Base-by-base conservation (phyloP, 2,113 vertebrate species). In the Sisor rabdophorus region DNA sequence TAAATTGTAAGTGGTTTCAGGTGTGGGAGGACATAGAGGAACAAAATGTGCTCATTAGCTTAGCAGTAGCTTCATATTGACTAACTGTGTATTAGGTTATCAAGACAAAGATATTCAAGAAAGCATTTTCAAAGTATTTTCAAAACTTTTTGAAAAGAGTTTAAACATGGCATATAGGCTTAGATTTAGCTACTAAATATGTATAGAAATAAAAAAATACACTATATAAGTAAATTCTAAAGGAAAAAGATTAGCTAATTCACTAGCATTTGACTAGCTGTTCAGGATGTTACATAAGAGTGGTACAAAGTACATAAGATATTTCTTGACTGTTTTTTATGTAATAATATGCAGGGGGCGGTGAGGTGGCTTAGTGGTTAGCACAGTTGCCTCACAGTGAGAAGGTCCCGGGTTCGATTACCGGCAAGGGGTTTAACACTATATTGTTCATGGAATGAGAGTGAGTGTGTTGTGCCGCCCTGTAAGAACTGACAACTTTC, bases 1-100 rank as follows among this genome's bases (percentile, higher is more conserved):
- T 44, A 28, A 73, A 60, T 60, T 11, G 36, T 73, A 54, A 72
- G 54, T 47, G 70, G 52, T 72, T 72, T n/a, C 70, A 58, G 32
- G 54, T 72, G 70, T 72, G 36, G 70, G 70, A 72, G 32, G 54
- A 69, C 47, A 19, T 6, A 68, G 40, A 16, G 22, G 64, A 67
- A 65, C 20, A 67, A 47, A 47, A 1, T 16, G 1, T 24, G n/a
- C 64, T 44, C n/a, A 47, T 47, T 65, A 65, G 20, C 24, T 13
- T 26, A 48, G 40, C 2, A 2, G 63, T 16, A 26, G 65, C 12
- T 44, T 65, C 36, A 26, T 48, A 48, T 17, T 8, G 7, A 28
- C 47, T 20, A 52, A 30, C 47, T 4, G 10, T 28, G 24, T 48
- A 26, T 67, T 26, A 48, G 13, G 6, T 48, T 47, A 48, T 67